These are phyloP conservation scores for Xenotilapia leptura DNA, from an alignment of 2,113 vertebrate species.

Conservation along the genomic window DNA sequence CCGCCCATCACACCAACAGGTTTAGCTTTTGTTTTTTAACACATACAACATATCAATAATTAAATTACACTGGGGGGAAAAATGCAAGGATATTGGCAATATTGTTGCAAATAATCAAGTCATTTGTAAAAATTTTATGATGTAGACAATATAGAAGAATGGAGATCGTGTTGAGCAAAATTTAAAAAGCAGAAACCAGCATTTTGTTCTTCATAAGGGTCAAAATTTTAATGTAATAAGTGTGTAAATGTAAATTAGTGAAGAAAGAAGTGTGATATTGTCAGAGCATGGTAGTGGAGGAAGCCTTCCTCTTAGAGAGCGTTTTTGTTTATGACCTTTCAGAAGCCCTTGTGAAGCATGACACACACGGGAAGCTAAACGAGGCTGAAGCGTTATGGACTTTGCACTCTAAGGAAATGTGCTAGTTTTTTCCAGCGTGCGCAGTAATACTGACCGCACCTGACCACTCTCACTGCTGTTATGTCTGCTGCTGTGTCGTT, in stretches of 20 bases:
- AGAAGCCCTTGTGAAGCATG: neutral
- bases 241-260: neutral
- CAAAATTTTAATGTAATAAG: accelerated
- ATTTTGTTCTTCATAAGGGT: neutral
- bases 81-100: neutral
- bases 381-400: neutral
- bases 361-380: neutral
- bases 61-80: neutral
- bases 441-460: neutral
- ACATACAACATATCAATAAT: neutral
- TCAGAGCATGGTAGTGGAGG: neutral
- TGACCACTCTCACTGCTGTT: neutral
- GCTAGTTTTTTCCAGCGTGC: neutral
- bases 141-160: neutral
- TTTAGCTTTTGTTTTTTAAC: neutral
- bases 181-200: accelerated
- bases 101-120: neutral
- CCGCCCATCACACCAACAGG: neutral
- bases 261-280: neutral
- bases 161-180: neutral
- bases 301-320: neutral
- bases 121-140: neutral
- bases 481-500: neutral
- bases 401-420: neutral
- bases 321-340: neutral